Percentiles rank a stretch among this genome's conserved stretches.
Evolutionary conservation across 2,888 invertebrate genomes (phyloP).

Genomic region (Perdita meconis): DNA sequence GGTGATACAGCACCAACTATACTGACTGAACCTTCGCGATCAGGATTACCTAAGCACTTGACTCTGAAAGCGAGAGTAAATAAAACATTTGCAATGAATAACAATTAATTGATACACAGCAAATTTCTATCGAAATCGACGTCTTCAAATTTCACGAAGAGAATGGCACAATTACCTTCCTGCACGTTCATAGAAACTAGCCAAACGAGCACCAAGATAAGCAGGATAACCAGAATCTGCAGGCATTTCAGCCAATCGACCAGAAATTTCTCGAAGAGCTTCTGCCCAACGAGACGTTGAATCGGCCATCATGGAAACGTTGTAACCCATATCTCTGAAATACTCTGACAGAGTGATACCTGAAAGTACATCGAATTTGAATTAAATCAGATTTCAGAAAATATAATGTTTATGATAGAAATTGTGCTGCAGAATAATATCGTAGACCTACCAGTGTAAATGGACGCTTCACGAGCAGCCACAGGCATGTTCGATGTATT

Average conservation of each 20-base stretch:
- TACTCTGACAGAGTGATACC: slow-evolving; percentile 99
- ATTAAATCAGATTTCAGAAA: too few species aligned
- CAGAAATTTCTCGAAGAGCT: slow-evolving; percentile 99
- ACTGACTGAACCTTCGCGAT: slow-evolving; percentile 98
- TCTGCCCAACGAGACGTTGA: slow-evolving; percentile 99
- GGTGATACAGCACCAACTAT: slow-evolving; percentile 99
- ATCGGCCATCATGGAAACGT: slow-evolving; percentile 99
- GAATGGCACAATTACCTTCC: slow-evolving; percentile 86
- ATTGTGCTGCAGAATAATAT: too few species aligned
- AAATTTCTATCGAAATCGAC: too few species aligned
- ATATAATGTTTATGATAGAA: too few species aligned
- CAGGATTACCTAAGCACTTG: slow-evolving; percentile 98
- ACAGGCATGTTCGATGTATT: slow-evolving; percentile 99
- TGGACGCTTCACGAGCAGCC: slow-evolving; percentile 99
- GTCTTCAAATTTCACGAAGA: neutral
- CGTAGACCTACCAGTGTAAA: slow-evolving; percentile 92
- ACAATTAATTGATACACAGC: too few species aligned
- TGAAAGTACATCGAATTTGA: slow-evolving; percentile 73
- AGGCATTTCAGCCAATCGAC: slow-evolving; percentile 99
- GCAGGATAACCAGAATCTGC: slow-evolving; percentile 99
- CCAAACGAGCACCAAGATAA: slow-evolving; percentile 98
- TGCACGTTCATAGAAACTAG: slow-evolving; percentile 99
- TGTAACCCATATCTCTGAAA: slow-evolving; percentile 99
- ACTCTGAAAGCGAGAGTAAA: slow-evolving; percentile 90
- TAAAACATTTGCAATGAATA: slow-evolving; percentile 7